Evolutionary conservation across 2,113 vertebrate species (phyloP).

Genomic region (Acinonyx jubatus): DNA sequence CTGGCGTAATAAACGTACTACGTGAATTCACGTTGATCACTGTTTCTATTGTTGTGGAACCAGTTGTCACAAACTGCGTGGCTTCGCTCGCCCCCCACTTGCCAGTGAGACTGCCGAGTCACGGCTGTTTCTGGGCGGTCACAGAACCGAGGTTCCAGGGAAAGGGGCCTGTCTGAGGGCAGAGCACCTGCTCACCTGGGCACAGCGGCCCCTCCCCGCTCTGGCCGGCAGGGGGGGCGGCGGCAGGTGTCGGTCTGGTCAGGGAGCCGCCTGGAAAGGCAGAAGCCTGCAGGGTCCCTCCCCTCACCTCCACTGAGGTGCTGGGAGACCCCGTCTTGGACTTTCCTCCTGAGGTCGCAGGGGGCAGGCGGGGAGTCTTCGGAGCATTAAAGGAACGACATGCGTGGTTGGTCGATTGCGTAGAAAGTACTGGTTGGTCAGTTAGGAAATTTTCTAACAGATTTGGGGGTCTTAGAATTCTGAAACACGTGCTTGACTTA

Average conservation of each 20-base stretch:
- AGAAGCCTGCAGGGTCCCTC: neutral
- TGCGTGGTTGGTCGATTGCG: no score
- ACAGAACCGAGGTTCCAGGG: neutral
- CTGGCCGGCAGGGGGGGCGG: neutral
- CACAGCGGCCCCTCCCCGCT: no score
- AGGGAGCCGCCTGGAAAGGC: neutral
- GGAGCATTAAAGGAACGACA: no score
- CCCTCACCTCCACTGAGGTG: fast-evolving
- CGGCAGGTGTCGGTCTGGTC: neutral
- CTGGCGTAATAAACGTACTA: neutral
- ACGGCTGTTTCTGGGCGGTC: fast-evolving
- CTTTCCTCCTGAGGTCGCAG: neutral
- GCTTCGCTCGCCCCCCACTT: neutral
- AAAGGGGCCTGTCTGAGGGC: neutral
- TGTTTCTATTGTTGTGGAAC: neutral
- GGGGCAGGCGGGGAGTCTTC: fast-evolving
- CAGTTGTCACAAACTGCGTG: neutral
- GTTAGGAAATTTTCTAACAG: neutral
- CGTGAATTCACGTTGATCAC: neutral
- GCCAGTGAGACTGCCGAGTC: neutral
- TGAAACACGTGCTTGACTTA: neutral
- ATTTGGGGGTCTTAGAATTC: neutral
- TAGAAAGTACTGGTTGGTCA: neutral
- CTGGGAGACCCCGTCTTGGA: neutral
- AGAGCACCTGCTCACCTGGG: neutral